A percentile compares a stretch with the other conserved stretches of the same genome.
phyloP scores from a whole-genome alignment of 2,797 vertebrate genomes.

The Phataginus tricuspis region DNA sequence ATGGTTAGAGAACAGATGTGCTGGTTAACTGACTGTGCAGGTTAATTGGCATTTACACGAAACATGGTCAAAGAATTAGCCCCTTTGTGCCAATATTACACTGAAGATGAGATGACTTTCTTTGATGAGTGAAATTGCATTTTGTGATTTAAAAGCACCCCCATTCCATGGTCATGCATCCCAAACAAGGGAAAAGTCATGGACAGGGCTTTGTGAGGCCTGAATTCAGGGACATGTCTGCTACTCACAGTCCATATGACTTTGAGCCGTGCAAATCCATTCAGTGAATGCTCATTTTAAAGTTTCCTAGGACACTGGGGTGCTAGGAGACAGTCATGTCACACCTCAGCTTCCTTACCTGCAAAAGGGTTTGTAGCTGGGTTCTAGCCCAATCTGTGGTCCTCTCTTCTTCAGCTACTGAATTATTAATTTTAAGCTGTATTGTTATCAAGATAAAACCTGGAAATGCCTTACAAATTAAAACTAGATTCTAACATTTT shows the following conservation, averaged over 20 bases:
- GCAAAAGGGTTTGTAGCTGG: background rate
- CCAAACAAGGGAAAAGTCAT: background rate
- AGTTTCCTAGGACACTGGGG: background rate
- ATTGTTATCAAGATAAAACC: background rate
- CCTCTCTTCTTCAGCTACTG: background rate
- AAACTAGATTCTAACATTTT: background rate
- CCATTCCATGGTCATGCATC: background rate
- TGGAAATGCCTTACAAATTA: slow-evolving; percentile 13
- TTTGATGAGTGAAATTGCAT: background rate
- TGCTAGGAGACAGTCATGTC: background rate
- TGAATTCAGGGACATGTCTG: background rate
- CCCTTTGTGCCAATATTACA: background rate
- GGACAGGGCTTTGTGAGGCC: background rate
- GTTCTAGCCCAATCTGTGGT: background rate
- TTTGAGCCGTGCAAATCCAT: background rate
- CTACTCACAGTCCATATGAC: background rate
- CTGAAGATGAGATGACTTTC: background rate
- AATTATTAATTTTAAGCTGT: background rate
- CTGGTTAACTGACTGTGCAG: background rate
- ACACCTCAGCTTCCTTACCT: background rate
- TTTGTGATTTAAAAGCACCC: background rate
- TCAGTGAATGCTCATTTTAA: background rate
- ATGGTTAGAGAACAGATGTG: background rate
- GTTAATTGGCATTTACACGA: background rate
- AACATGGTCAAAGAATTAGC: background rate